A percentile compares a stretch with the other conserved stretches of the same genome.
phyloP scores from a whole-genome alignment of 1,140 invertebrate species.

The Adelges cooleyi region DNA sequence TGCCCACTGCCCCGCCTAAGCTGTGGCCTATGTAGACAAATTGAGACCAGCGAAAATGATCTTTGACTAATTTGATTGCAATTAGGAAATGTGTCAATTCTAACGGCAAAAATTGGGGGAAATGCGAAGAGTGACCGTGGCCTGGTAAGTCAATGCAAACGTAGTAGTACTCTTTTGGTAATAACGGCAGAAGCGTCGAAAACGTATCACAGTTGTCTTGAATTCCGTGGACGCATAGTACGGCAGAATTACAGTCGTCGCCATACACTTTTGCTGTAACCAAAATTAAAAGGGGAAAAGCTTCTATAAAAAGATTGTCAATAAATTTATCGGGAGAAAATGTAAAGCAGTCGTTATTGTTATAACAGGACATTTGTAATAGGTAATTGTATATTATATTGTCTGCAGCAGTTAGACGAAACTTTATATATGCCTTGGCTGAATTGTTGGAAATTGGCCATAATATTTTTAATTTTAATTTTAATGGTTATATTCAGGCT shows the following conservation, averaged over 20 bases:
- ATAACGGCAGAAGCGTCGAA: slow-evolving; percentile 60
- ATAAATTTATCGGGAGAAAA: no score
- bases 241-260: slow-evolving; percentile 49
- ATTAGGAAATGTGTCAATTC: slow-evolving; percentile 59
- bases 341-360: no score
- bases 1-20: slow-evolving; percentile 62
- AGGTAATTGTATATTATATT: no score
- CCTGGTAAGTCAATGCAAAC: slow-evolving; percentile 66
- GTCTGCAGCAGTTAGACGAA: no score
- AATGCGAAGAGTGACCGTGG: slow-evolving; percentile 69
- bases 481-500: no score
- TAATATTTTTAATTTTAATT: no score
- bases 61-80: slow-evolving; percentile 56
- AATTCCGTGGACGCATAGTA: slow-evolving; percentile 76
- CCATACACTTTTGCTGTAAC: slow-evolving; percentile 66
- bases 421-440: no score
- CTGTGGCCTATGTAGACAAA: slow-evolving; percentile 67
- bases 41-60: slow-evolving; percentile 66
- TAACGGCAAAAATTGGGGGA: slow-evolving; percentile 52
- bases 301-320: no score
- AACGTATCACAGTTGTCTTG: slow-evolving; percentile 81
- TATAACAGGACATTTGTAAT: no score
- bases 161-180: slow-evolving; percentile 46
- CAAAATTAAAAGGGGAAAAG: slow-evolving; percentile 29
- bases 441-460: no score